Evolutionary conservation across 2,113 vertebrate species (phyloP).

Genomic region (Equus przewalskii): DNA sequence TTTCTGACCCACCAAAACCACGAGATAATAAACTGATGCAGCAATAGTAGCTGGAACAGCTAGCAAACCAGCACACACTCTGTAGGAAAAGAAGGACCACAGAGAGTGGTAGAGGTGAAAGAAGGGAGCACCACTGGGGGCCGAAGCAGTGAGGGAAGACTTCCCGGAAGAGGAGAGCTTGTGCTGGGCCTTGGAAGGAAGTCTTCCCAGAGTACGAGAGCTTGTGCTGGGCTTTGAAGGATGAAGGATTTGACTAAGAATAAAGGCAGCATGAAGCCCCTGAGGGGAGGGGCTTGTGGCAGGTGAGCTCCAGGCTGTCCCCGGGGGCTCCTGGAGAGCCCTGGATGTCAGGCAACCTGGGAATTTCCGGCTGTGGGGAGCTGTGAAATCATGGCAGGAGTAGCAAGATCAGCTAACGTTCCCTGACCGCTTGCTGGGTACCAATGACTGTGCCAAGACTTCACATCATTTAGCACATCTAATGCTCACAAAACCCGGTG

Average conservation of each 20-base stretch:
- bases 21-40: neutral
- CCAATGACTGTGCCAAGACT: neutral
- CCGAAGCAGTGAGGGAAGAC: neutral
- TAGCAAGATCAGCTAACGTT: neutral
- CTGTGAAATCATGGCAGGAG: neutral
- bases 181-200: neutral
- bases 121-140: neutral
- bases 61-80: neutral
- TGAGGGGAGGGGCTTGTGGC: neutral
- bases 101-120: neutral
- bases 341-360: neutral
- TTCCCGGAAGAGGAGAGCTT: neutral
- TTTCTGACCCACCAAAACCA: neutral
- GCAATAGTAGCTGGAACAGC: neutral
- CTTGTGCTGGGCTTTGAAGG: neutral
- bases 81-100: neutral
- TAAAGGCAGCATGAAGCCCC: neutral
- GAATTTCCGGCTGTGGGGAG: neutral
- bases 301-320: neutral
- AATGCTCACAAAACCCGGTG: neutral
- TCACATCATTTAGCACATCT: neutral
- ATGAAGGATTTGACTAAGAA: neutral
- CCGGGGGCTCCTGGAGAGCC: neutral
- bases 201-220: neutral
- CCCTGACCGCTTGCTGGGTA: neutral